phyloP scores from a whole-genome alignment of 64 coral and sea anemone species.

The Hydrozoanthus tunicans region DNA sequence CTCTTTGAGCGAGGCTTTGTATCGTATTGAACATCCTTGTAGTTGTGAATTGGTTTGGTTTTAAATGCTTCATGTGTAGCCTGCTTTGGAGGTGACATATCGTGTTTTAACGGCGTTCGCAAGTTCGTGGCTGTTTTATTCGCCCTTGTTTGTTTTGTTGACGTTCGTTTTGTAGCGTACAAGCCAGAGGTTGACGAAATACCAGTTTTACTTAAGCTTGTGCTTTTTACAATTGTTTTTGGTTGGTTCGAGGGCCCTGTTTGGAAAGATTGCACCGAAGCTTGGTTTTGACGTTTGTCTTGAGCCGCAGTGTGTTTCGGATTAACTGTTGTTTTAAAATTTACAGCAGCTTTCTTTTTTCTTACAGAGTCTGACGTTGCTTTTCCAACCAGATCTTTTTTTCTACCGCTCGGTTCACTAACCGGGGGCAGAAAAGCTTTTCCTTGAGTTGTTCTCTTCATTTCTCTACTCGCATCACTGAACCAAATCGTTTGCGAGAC shows the following conservation, averaged over 20 bases:
- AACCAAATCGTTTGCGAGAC: background rate
- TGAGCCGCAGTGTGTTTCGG: background rate
- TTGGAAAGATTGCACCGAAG: too few species aligned
- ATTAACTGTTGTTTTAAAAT: background rate
- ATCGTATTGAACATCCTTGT: background rate
- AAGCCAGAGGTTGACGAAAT: background rate
- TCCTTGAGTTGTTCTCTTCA: background rate
- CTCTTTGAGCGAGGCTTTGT: conserved; percentile 17
- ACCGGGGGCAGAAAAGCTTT: background rate
- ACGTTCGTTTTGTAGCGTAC: background rate
- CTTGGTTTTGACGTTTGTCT: background rate
- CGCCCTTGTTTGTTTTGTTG: background rate
- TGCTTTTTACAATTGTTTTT: background rate
- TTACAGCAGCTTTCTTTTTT: background rate
- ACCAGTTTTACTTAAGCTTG: background rate
- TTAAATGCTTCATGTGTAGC: background rate
- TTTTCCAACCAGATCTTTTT: conserved; percentile 4
- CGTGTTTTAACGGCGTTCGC: background rate
- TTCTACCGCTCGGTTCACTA: background rate
- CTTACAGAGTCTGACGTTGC: background rate
- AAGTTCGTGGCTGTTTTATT: background rate
- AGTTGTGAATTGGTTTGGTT: background rate
- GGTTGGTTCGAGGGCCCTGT: background rate
- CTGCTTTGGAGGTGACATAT: background rate
- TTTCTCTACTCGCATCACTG: background rate